Percentiles rank a stretch among this genome's conserved stretches.
Evolutionary conservation across 2,113 vertebrate genomes (phyloP).

Genomic region (Stegostoma tigrinum): DNA sequence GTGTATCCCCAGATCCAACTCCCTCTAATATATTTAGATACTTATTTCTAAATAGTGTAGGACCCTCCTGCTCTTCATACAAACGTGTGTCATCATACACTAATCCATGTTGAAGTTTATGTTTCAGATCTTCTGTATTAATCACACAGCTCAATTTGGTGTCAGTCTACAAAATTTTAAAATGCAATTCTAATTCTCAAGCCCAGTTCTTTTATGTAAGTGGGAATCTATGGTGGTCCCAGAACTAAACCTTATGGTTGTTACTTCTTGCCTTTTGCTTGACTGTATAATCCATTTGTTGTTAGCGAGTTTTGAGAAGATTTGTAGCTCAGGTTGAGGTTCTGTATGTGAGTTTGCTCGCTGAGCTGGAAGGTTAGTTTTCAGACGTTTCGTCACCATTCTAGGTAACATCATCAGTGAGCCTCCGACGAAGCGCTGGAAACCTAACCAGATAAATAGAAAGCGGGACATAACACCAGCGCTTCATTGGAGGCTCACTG

Average conservation of each 20-base stretch:
- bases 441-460: no score
- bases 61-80: background rate
- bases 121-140: background rate
- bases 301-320: no score
- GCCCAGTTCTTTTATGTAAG: background rate
- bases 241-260: no score
- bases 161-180: background rate
- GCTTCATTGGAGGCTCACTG: no score
- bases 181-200: background rate
- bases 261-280: background rate
- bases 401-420: no score
- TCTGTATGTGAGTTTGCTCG: no score
- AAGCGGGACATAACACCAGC: no score
- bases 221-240: background rate
- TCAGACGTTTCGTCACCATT: no score
- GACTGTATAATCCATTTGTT: background rate
- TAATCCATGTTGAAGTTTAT: background rate
- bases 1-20: background rate
- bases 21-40: background rate
- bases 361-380: no score
- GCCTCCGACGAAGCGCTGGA: no score
- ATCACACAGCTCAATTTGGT: background rate
- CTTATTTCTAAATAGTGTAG: background rate
- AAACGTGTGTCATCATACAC: background rate
- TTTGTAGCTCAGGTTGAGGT: no score